phyloP scores from a whole-genome alignment of 2,113 vertebrate species.

The Neolamprologus devosi region DNA sequence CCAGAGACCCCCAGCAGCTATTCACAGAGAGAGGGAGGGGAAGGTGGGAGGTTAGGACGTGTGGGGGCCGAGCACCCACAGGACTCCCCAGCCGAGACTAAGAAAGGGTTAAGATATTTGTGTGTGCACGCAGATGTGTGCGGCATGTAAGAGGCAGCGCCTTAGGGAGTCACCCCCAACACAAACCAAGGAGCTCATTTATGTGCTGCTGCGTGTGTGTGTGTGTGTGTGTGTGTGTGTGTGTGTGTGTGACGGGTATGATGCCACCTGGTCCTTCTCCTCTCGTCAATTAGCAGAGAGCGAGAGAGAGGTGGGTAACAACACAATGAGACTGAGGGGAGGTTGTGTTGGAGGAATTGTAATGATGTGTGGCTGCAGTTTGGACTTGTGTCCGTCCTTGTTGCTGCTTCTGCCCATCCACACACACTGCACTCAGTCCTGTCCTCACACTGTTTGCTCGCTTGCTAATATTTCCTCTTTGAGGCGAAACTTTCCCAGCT shows the following conservation, averaged over 20 bases:
- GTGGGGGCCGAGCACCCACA: slow-evolving; percentile 23
- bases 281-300: slow-evolving; percentile 68
- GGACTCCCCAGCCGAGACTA: not conserved
- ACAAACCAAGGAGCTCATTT: slow-evolving; percentile 74
- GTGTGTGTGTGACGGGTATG: slow-evolving; percentile 5
- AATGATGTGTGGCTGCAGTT: not conserved
- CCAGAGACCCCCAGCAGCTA: not conserved
- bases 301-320: not conserved
- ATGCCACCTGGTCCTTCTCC: slow-evolving; percentile 51
- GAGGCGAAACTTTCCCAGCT: slow-evolving; percentile 15
- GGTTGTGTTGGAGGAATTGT: not conserved
- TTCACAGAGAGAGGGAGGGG: not conserved
- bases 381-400: not conserved
- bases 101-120: slow-evolving; percentile 35
- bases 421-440: not conserved
- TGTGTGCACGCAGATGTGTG: not conserved
- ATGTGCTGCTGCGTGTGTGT: slow-evolving; percentile 61
- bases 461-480: not conserved
- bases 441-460: not conserved
- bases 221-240: not conserved
- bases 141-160: not conserved
- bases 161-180: slow-evolving; percentile 22
- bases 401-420: not conserved
- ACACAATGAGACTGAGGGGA: not conserved
- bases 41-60: not conserved